These are phyloP conservation scores for Chrysaora quinquecirrha DNA, from an alignment of 30 jellyfish, hydroid and myxozoan genomes.

Conservation along the genomic window DNA sequence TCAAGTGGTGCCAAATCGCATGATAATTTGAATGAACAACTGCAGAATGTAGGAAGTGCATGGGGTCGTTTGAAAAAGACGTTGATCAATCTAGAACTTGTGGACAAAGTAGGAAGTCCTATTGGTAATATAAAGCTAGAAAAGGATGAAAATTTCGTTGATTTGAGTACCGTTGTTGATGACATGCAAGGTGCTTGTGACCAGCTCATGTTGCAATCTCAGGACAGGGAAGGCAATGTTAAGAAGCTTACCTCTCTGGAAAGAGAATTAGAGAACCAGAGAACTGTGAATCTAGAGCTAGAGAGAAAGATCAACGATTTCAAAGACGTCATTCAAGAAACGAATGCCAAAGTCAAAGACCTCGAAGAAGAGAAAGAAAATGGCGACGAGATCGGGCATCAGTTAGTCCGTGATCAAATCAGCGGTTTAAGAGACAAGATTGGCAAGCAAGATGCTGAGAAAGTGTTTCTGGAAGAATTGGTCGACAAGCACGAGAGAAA, in stretches of 20 bases:
- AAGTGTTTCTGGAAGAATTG: constrained; percentile 26
- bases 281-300: constrained; percentile 14
- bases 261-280: constrained; percentile 25
- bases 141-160: neutral
- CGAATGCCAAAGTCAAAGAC: constrained; percentile 30
- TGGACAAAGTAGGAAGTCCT: neutral
- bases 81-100: neutral
- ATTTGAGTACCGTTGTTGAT: constrained; percentile 12
- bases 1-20: neutral
- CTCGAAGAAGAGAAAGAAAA: constrained; percentile 52
- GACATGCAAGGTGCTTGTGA: constrained; percentile 28
- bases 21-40: neutral
- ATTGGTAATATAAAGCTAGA: neutral
- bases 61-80: constrained; percentile 32
- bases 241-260: neutral
- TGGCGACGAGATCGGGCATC: constrained; percentile 53
- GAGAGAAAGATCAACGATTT: constrained; percentile 48
- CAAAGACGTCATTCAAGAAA: constrained; percentile 34
- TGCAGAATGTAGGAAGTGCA: too few relatives aligned
- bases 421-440: constrained; percentile 17
- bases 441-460: constrained; percentile 4
- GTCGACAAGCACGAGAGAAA: constrained; percentile 19
- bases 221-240: constrained; percentile 14
- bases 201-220: constrained; percentile 10
- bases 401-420: constrained; percentile 37